A percentile compares a stretch with the other conserved stretches of the same genome.
These are phyloP conservation scores for Leucoraja ocellata DNA, from an alignment of 2,797 vertebrate species.

Conservation along the genomic window DNA sequence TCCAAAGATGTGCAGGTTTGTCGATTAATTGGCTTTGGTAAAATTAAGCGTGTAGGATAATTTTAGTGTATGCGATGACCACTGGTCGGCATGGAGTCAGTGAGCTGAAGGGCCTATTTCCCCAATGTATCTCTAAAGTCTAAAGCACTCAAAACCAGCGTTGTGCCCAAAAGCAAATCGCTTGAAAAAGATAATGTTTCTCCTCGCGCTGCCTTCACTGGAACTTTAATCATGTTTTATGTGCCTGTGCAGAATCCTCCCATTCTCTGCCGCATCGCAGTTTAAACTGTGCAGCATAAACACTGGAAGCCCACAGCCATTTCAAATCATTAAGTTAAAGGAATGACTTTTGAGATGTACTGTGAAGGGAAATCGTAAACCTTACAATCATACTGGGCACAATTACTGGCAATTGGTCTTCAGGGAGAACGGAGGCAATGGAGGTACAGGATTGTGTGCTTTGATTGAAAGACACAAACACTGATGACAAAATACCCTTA, in stretches of 20 bases:
- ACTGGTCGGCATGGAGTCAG: no score
- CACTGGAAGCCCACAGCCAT: background rate
- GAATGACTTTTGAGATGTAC: background rate
- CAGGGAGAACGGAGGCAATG: background rate
- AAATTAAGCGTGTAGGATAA: no score
- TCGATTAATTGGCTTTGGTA: no score
- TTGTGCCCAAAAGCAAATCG: background rate
- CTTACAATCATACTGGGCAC: background rate
- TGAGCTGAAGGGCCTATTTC: no score
- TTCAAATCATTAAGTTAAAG: background rate
- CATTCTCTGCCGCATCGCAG: background rate
- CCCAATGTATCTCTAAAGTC: no score
- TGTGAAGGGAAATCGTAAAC: background rate
- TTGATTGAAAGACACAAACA: background rate
- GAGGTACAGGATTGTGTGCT: background rate
- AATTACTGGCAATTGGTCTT: background rate
- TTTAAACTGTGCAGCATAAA: background rate
- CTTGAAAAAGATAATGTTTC: background rate
- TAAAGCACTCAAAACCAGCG: no score
- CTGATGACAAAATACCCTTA: background rate
- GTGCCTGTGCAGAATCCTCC: background rate
- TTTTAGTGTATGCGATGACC: no score
- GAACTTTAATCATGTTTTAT: background rate
- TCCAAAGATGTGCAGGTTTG: no score
- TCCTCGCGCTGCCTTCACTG: background rate